These are phyloP conservation scores for Chironomus tentans DNA, from an alignment of 2,888 invertebrate species.

Conservation along the genomic window DNA sequence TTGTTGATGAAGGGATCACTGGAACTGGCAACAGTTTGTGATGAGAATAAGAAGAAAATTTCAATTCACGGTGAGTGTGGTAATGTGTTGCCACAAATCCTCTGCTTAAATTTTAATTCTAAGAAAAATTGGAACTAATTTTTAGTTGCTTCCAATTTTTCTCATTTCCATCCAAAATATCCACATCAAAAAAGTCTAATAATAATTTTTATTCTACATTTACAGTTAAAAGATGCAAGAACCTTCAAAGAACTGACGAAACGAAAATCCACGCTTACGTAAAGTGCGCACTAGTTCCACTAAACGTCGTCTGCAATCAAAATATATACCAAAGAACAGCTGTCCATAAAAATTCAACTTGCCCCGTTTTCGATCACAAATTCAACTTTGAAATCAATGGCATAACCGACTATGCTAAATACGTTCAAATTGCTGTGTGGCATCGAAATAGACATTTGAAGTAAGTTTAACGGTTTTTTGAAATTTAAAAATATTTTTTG, in stretches of 20 bases:
- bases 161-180: neutral
- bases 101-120: neutral
- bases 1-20: slow-evolving; percentile 46
- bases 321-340: slow-evolving; percentile 63
- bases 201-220: neutral
- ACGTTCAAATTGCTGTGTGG: slow-evolving; percentile 74
- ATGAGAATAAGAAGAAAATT: slow-evolving; percentile 45
- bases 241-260: slow-evolving; percentile 57
- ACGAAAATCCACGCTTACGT: slow-evolving; percentile 68
- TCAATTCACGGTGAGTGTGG: slow-evolving; percentile 59
- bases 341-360: slow-evolving; percentile 66
- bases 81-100: slow-evolving; percentile 3
- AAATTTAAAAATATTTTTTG: slow-evolving; percentile 9
- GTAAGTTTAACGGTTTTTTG: slow-evolving; percentile 45
- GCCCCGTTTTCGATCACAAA: slow-evolving; percentile 71
- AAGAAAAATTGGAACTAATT: neutral
- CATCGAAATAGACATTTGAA: slow-evolving; percentile 73
- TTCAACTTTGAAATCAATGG: slow-evolving; percentile 51
- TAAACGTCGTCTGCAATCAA: slow-evolving; percentile 28
- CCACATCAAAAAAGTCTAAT: too few relatives aligned
- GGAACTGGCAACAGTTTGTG: slow-evolving; percentile 52
- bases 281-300: slow-evolving; percentile 43
- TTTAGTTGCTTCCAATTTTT: neutral
- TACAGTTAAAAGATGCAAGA: slow-evolving; percentile 66
- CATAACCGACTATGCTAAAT: slow-evolving; percentile 46